Evolutionary conservation across 2,797 vertebrate species (phyloP).

Genomic region (Molothrus ater): DNA sequence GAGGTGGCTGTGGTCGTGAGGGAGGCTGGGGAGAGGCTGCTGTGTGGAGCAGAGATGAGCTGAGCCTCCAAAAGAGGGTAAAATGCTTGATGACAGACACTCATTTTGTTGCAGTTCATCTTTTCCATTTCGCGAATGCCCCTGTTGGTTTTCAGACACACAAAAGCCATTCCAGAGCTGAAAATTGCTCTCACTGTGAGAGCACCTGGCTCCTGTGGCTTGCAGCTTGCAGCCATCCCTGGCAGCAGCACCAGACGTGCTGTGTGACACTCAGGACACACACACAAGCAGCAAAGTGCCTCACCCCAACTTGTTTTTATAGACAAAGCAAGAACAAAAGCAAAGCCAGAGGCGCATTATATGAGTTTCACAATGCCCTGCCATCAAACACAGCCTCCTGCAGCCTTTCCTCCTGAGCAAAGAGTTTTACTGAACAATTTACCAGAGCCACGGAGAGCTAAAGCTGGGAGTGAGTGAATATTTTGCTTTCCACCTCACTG

Average conservation of each 20-base stretch:
- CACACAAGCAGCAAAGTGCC: not conserved
- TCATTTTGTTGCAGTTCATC: not conserved
- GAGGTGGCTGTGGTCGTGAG: not conserved
- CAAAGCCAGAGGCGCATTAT: not conserved
- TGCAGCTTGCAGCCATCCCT: not conserved
- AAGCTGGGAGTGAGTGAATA: slow-evolving; percentile 3
- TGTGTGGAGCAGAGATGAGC: not conserved
- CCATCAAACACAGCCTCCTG: slow-evolving; percentile 4
- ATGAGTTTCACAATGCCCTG: not conserved
- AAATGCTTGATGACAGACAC: not conserved
- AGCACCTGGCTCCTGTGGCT: not conserved
- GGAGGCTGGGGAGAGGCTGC: not conserved
- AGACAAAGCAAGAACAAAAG: not conserved
- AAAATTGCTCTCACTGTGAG: not conserved
- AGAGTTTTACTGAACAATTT: slow-evolving; percentile 30
- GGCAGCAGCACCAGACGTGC: not conserved
- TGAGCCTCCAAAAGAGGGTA: rapidly evolving
- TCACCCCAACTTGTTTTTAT: not conserved
- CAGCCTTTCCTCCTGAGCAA: slow-evolving; percentile 27
- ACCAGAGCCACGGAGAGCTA: not conserved
- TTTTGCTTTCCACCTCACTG: slow-evolving; percentile 18
- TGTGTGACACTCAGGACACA: not conserved
- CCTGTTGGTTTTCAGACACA: not conserved
- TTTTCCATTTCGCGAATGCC: not conserved
- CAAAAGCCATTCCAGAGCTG: not conserved